Evolutionary conservation across 1,140 invertebrate species (phyloP).

Genomic region (Neotoxoptera formosana): DNA sequence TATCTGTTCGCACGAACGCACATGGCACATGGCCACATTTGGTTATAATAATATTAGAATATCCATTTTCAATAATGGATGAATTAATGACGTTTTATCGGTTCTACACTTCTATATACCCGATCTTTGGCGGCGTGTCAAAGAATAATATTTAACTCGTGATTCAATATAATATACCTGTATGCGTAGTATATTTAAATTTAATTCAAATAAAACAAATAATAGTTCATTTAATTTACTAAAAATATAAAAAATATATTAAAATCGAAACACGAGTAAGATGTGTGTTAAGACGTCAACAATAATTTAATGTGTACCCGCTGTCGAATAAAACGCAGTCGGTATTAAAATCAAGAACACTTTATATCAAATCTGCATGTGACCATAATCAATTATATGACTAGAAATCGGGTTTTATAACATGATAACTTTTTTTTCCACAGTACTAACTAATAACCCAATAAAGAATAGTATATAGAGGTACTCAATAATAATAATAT

Average conservation of each 20-base stretch:
- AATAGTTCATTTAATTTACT: not conserved
- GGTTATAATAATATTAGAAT: not conserved
- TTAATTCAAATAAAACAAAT: not conserved
- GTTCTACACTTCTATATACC: not conserved
- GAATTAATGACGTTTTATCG: not conserved
- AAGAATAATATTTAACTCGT: not conserved
- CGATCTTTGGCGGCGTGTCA: not conserved
- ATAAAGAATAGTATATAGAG: not conserved
- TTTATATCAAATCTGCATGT: not conserved
- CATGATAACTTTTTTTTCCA: not conserved
- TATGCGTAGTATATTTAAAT: not conserved
- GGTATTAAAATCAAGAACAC: not conserved
- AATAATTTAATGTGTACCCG: not conserved
- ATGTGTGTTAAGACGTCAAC: slow-evolving; percentile 1
- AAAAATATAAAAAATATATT: not conserved
- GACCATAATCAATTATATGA: not conserved
- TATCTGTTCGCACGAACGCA: not conserved
- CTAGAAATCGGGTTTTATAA: not conserved
- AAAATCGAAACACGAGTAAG: not conserved
- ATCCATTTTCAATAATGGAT: slow-evolving; percentile 12
- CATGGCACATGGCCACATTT: not conserved
- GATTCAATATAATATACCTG: not conserved
- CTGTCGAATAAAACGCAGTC: not conserved
- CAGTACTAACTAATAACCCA: too few relatives aligned
- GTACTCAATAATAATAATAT: not conserved